phyloP scores from a whole-genome alignment of 2,797 vertebrate species.

The Urocyon cinereoargenteus region DNA sequence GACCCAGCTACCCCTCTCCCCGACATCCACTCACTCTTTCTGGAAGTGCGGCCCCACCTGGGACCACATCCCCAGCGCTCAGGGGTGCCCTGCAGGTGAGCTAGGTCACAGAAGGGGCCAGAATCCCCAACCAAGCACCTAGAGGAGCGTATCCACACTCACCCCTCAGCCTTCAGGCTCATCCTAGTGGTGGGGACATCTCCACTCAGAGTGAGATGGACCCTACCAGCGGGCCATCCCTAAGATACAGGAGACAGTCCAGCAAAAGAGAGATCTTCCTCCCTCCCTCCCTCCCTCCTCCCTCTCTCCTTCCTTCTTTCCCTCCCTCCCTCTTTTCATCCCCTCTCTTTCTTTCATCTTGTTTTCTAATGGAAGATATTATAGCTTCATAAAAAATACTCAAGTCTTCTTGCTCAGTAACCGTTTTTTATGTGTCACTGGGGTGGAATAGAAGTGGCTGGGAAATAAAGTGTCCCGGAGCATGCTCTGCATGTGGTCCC shows the following conservation, averaged over 20 bases:
- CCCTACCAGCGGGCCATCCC: accelerated
- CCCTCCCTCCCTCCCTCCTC: accelerated
- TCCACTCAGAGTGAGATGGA: accelerated
- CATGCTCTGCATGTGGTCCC: neutral
- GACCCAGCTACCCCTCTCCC: neutral
- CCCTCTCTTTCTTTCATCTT: neutral
- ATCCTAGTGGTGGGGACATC: accelerated
- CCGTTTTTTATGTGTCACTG: constrained; percentile 78
- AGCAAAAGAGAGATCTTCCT: neutral
- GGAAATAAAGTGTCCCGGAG: constrained; percentile 57
- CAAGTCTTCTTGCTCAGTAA: constrained; percentile 77
- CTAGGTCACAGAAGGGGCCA: neutral
- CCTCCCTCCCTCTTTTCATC: neutral
- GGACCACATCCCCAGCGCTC: neutral
- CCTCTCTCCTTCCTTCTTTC: no score
- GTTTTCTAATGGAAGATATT: constrained; percentile 73
- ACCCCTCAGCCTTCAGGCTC: accelerated
- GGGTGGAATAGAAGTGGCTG: constrained; percentile 70
- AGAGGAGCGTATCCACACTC: accelerated
- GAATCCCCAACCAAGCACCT: accelerated
- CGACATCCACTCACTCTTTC: neutral
- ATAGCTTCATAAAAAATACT: constrained; percentile 78
- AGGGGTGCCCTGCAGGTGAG: neutral
- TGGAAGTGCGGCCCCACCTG: accelerated
- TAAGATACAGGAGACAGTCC: neutral